Base-by-base conservation (phyloP, 2,113 vertebrate species). In the Cyrtonyx montezumae region DNA sequence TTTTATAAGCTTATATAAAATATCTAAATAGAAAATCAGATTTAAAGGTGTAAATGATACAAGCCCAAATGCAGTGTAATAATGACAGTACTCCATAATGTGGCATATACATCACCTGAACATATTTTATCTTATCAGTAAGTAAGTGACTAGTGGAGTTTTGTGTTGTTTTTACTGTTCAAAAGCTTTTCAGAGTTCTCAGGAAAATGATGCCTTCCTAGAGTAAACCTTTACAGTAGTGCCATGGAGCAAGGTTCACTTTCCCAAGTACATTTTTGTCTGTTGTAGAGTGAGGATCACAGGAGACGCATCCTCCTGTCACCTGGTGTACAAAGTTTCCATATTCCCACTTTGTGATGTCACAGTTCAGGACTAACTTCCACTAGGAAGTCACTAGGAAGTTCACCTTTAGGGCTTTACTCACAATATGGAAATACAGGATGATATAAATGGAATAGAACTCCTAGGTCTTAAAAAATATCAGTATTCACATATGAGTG, bases 391-490 rank as follows among this genome's bases (percentile, higher is more conserved):
- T 40, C 40, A 40, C 40, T 16, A 26, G 55, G 49, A 67, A 69
- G n/a, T 79, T 94, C 62, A 49, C 87, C 91, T 90, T 46, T 66
- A 46, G 46, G 65, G 73, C 87, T 95, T 96, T 91, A 42, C 71
- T 94, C 78, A 53, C 65, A 74, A 26, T 91, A 63, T 85, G 87
- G 87, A 90, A 91, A 85, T 85, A 58, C 21, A 48, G 37, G 63
- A 77, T 87, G 58, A 70, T 85, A 82, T 73, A 92, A 94, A 78
- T 85, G 93, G 76, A 79, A 87, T 90, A 91, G 68, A 93, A 83
- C 87, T 83, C 79, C 88, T 74, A 68, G 68, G 76, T 83, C 82
- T 94, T 91, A 76, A 2, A 42, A 76, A 69, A 82, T 34, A n/a
- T 23, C 61, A 10, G 17, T 56, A 13, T 63, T 82, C 40, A 30